A percentile compares a stretch with the other conserved stretches of the same genome.
Evolutionary conservation across 2,888 invertebrate species (phyloP).

Genomic region (Stenoptilia bipunctidactyla): DNA sequence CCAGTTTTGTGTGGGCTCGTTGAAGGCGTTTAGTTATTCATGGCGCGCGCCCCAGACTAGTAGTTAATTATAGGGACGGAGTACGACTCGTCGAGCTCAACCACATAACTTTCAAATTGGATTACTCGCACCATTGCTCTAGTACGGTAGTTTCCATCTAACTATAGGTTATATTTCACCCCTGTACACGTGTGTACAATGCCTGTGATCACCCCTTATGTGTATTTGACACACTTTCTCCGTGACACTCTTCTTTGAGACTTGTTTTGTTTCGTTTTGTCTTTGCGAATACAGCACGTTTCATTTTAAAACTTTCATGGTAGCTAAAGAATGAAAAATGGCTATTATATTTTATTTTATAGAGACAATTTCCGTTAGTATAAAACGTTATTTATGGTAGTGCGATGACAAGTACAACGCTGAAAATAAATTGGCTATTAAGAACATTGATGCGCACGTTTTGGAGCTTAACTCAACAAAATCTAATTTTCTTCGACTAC

Average conservation of each 20-base stretch:
- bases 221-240: too few relatives aligned
- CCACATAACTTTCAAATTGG: slow-evolving; percentile 45
- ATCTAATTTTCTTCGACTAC: slow-evolving; percentile 26
- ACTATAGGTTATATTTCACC: slow-evolving; percentile 10
- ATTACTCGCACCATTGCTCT: slow-evolving; percentile 38
- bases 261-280: too few relatives aligned
- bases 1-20: slow-evolving; percentile 20
- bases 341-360: too few relatives aligned
- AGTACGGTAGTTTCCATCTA: slow-evolving; percentile 15
- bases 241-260: too few relatives aligned
- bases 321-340: too few relatives aligned
- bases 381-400: too few relatives aligned
- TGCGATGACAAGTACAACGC: too few relatives aligned
- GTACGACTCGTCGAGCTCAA: slow-evolving; percentile 24
- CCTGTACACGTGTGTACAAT: too few relatives aligned
- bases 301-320: too few relatives aligned
- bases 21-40: slow-evolving; percentile 44
- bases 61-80: slow-evolving; percentile 47
- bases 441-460: slow-evolving; percentile 10
- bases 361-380: too few relatives aligned
- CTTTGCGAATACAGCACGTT: too few relatives aligned
- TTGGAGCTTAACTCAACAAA: slow-evolving; percentile 20
- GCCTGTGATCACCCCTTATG: too few relatives aligned
- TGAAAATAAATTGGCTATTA: background rate
- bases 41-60: slow-evolving; percentile 29